Evolutionary conservation across 2,797 vertebrate genomes (phyloP), one percentile per base, ranked within the genome.

Genomic region (Sphaeramia orbicularis): DNA sequence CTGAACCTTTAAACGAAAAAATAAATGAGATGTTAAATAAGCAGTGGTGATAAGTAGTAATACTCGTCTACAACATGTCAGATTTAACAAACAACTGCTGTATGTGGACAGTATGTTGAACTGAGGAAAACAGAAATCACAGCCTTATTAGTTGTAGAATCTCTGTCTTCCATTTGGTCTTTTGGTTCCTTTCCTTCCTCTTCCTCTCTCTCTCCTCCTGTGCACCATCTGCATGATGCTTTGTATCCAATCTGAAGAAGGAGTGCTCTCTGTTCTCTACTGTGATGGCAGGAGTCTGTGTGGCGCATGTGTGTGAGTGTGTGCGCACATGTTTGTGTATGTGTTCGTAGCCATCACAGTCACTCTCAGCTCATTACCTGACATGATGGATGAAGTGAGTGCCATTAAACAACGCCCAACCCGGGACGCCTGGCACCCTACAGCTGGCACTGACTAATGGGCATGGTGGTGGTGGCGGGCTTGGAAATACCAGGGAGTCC

Each of bases 291-390:
- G 53, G 16, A 66, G 51, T 30, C 35, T 35, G 37, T 30, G 64
- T 43, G 32, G 43, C 42, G 49, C n/a, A 24, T 53, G 48, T 30
- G 62, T 32, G 16, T 27, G 58, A 65, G 60, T 45, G 37, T n/a
- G 62, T 1, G 48, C 37, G 36, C 38, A 18, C 30, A 15, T 56
- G 71, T 78, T 56, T 66, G 78, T 71, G 80, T 66, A 36, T 50
- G 50, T 55, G 72, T 58, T 82, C 69, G 18, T 42, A 74, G 80
- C 65, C 76, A 82, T 86, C 85, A 67, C 76, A 80, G 85, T 89
- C 87, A 81, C 86, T 91, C 84, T 90, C 86, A 90, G 90, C 91
- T 93, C 92, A 91, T 93, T 94, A 91, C 89, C 90, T 90, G 92
- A 91, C 88, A 89, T 92, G 91, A 93, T 91, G 86, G 89, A 94